Evolutionary conservation across 2,888 invertebrate genomes (phyloP).

Genomic region (Acronicta psi): DNA sequence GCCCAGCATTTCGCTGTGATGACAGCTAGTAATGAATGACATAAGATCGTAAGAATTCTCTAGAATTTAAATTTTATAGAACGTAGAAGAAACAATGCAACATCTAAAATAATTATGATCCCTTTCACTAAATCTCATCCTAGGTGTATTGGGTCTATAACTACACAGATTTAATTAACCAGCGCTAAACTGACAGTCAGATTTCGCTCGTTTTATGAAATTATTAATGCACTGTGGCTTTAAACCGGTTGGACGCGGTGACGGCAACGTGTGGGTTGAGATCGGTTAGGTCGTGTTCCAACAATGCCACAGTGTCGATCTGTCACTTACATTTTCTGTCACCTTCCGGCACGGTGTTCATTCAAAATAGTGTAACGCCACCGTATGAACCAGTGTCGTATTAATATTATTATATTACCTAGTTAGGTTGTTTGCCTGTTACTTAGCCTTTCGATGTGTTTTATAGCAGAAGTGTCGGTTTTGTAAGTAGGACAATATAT

Average conservation of each 20-base stretch:
- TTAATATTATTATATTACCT: constrained; percentile 40
- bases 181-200: constrained; percentile 4
- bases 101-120: not conserved
- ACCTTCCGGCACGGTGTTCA: constrained; percentile 23
- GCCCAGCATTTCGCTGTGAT: no score
- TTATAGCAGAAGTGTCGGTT: constrained; percentile 19
- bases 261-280: constrained; percentile 67
- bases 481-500: constrained; percentile 33
- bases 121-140: not conserved
- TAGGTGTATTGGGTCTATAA: not conserved
- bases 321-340: constrained; percentile 30
- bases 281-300: constrained; percentile 50
- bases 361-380: constrained; percentile 11
- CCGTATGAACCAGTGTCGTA: constrained; percentile 12
- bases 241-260: constrained; percentile 67
- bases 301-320: constrained; percentile 35
- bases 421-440: constrained; percentile 17
- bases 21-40: no score
- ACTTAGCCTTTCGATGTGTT: not conserved
- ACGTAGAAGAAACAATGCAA: no score
- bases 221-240: constrained; percentile 51
- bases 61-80: not conserved
- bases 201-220: constrained; percentile 34
- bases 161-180: not conserved
- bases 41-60: no score